Base-by-base conservation (phyloP, 2,888 invertebrate species). In the Volucella inflata region DNA sequence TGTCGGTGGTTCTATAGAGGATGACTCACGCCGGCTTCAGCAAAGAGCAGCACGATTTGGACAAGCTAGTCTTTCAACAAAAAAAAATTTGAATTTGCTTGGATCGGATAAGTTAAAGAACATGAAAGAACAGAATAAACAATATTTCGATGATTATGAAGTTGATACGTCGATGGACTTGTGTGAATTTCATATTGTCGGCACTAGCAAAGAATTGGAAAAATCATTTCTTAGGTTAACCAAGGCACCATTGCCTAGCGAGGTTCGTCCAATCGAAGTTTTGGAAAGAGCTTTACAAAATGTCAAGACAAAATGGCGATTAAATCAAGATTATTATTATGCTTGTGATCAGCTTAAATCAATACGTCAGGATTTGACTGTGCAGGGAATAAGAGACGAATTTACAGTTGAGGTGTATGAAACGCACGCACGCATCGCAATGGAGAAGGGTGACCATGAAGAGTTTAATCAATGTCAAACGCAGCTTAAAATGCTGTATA, bases 401-500 rank as follows among this genome's bases (percentile, higher is more conserved):
- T 98, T 99, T 91, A 98, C 99, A 71, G 96, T 99, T n/a, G 95
- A 97, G 90, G 99, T 99, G 11, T 99, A 99, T 93, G 99, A 99
- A 93, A 98, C 98, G 3, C 99, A 99, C 93, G 99, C 99, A 4
- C 94, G 99, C 72, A 98, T 99, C 90, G 99, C 99, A 64, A 94
- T 99, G 91, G 99, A 99, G 92, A 98, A 97, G 93, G 98, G 98
- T 68, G 99, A 99, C 91, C 98, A 98, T 91, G 99, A 98, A 91
- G 99, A 99, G 92, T 99, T 99, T 91, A 99, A 99, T 94, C 99
- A 99, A 92, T 99, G 99, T 91, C 99, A 99, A 93, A 98, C 98
- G 12, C 99, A 99, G 93, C 94, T 99, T 70, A 97, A 97, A 93
- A 96, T 97, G 94, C 94, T 99, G 42, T 99, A 99, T 92, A 93